phyloP scores from a whole-genome alignment of 2,113 vertebrate species.

The Rhynchopsitta pachyrhyncha region DNA sequence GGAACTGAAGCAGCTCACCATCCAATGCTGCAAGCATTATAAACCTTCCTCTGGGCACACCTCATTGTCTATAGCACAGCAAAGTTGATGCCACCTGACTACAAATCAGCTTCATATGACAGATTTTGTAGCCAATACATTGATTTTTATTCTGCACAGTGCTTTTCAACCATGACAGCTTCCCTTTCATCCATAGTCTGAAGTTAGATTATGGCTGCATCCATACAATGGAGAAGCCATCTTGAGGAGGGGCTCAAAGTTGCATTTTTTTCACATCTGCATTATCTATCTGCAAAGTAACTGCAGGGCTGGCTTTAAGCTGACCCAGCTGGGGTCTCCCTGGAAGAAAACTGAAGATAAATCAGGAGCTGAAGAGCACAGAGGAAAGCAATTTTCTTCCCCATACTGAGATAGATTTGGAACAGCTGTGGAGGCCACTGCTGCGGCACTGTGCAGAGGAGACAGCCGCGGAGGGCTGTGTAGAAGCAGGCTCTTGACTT shows the following conservation, averaged over 20 bases:
- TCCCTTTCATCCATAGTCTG: not conserved
- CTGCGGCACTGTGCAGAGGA: not conserved
- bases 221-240: not conserved
- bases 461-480: not conserved
- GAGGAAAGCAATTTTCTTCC: not conserved
- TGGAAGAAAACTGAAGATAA: not conserved
- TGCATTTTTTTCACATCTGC: not conserved
- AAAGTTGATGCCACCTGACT: not conserved
- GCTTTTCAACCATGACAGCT: not conserved
- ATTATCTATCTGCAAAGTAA: not conserved
- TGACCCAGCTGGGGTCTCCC: not conserved
- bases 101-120: not conserved
- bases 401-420: not conserved
- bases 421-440: constrained; percentile 16
- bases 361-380: not conserved
- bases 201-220: not conserved
- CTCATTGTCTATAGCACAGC: not conserved
- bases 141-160: not conserved
- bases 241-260: not conserved
- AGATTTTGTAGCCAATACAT: not conserved
- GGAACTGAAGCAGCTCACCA: not conserved
- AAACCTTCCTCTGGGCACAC: not conserved
- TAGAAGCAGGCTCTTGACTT: not conserved
- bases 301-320: not conserved
- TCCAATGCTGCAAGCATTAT: not conserved